Conservation (phyloP, 2,113 vertebrate species). For the Centropristis striata region DNA sequence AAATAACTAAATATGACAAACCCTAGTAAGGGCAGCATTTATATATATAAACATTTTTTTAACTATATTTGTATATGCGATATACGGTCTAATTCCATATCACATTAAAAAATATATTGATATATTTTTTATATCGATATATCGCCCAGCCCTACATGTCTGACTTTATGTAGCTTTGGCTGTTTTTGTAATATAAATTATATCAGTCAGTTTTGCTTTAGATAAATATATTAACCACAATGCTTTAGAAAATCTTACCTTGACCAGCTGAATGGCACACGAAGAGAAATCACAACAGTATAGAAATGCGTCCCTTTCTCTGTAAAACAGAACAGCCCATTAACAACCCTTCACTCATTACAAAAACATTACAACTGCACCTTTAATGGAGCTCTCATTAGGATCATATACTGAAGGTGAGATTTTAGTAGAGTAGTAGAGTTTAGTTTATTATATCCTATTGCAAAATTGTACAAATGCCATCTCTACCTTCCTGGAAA, state of each 20-base stretch:
- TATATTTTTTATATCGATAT: too few relatives aligned
- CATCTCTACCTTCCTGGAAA: not conserved
- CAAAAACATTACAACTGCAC: not conserved
- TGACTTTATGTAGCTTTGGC: not conserved
- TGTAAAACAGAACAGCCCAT: constrained; percentile 73
- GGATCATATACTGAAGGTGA: not conserved
- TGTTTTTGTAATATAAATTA: not conserved
- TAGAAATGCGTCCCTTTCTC: constrained; percentile 86
- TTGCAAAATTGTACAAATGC: not conserved
- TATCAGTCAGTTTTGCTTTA: not conserved
- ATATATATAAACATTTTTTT: too few relatives aligned
- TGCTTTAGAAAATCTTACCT: constrained; percentile 81
- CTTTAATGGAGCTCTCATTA: not conserved
- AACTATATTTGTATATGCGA: too few relatives aligned
- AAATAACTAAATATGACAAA: too few relatives aligned
- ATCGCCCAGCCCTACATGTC: not conserved
- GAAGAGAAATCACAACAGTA: constrained; percentile 96
- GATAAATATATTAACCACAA: not conserved
- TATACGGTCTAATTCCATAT: too few relatives aligned
- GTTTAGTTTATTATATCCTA: not conserved
- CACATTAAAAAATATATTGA: too few relatives aligned
- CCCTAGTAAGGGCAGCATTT: too few relatives aligned
- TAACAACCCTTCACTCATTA: constrained; percentile 4
- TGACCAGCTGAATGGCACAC: constrained; percentile 90
- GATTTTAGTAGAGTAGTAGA: too few relatives aligned